These are phyloP conservation scores for Cassiopea xamachana DNA, from an alignment of 30 jellyfish, hydroid and myxozoan species.

Conservation along the genomic window DNA sequence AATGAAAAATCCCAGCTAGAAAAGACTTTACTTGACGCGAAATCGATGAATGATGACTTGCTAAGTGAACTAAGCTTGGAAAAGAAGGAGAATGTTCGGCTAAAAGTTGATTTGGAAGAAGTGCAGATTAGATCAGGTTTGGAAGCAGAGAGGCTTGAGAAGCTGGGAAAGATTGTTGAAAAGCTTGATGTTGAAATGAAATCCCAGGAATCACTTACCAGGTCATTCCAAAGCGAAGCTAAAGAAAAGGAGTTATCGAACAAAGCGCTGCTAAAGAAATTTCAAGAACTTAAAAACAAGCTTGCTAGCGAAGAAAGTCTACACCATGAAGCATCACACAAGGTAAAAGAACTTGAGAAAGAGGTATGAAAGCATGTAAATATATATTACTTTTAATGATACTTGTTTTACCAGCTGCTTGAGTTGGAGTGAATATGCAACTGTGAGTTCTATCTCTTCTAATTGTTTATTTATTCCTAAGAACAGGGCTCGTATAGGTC, in stretches of 20 bases:
- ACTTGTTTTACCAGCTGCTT: too few relatives aligned
- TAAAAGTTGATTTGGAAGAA: slow-evolving; percentile 67
- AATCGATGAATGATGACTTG: slow-evolving; percentile 6
- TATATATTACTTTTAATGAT: neutral
- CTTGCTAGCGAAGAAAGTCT: slow-evolving; percentile 9
- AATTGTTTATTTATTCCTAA: too few relatives aligned
- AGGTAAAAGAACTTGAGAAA: slow-evolving; percentile 16
- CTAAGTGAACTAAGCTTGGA: slow-evolving; percentile 26
- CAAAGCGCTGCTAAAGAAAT: neutral
- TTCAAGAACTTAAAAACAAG: slow-evolving; percentile 30
- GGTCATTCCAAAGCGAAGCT: slow-evolving; percentile 33
- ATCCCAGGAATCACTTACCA: neutral
- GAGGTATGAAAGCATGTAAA: neutral
- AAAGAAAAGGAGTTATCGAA: neutral
- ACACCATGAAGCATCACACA: slow-evolving; percentile 14
- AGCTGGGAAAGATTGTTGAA: slow-evolving; percentile 19
- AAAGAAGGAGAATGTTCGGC: slow-evolving; percentile 55
- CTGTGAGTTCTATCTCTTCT: too few relatives aligned
- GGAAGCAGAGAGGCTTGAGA: slow-evolving; percentile 23
- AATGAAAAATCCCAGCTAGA: slow-evolving; percentile 37
- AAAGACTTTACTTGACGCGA: slow-evolving; percentile 22
- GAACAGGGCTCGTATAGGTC: too few relatives aligned
- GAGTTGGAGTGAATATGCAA: too few relatives aligned
- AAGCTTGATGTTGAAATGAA: neutral
- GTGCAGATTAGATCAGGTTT: slow-evolving; percentile 31